Conservation (phyloP, 2,797 vertebrate genomes). For the Cossypha caffra region DNA sequence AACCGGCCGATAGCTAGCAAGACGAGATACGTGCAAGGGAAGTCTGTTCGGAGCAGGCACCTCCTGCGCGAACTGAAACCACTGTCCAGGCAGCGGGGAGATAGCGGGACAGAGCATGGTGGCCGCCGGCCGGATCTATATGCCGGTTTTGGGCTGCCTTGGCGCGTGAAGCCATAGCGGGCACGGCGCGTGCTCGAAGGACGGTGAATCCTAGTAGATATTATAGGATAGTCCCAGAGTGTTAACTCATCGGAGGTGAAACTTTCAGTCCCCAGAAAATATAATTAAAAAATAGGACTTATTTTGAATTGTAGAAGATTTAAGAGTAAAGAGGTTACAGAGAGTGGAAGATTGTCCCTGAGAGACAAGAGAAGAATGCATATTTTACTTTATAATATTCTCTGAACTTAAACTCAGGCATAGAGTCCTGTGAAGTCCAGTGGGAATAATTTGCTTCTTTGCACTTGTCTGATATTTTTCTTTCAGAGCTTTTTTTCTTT, state of each 20-base stretch:
- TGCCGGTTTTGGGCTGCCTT: too few relatives aligned
- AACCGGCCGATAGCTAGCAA: background rate
- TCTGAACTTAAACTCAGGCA: background rate
- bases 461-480: background rate
- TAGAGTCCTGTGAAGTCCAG: background rate
- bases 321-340: background rate
- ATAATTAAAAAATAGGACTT: background rate
- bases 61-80: background rate
- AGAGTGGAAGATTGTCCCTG: background rate
- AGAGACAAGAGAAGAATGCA: background rate
- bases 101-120: background rate
- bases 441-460: background rate
- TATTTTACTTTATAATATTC: background rate
- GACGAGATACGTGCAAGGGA: fast-evolving
- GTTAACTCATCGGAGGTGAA: background rate
- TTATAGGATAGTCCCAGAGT: background rate
- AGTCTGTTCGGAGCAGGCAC: background rate
- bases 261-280: background rate
- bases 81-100: fast-evolving
- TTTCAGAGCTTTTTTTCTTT: background rate
- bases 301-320: background rate
- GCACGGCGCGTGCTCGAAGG: background rate
- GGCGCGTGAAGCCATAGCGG: background rate
- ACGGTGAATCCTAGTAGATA: background rate
- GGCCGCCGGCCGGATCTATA: fast-evolving